These are phyloP conservation scores for Willowsia nigromaculata DNA, from an alignment of 2,888 invertebrate genomes.

Conservation along the genomic window DNA sequence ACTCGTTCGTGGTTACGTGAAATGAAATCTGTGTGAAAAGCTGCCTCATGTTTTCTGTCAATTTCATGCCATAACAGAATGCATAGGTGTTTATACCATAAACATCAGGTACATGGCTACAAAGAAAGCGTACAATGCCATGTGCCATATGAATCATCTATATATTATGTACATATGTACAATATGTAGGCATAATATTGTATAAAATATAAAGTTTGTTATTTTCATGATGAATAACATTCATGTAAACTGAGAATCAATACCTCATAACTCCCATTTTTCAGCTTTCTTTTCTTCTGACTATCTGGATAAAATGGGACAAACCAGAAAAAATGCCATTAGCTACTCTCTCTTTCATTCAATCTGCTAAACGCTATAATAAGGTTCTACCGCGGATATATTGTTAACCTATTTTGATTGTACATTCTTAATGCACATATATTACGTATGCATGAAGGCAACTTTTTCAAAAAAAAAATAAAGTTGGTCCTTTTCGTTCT, in stretches of 20 bases:
- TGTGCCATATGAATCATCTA: no score
- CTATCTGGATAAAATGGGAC: background rate
- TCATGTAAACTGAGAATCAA: slow-evolving; percentile 38
- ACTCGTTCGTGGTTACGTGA: background rate
- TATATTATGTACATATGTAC: no score
- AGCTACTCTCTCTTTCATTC: background rate
- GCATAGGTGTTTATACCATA: background rate
- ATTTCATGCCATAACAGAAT: background rate
- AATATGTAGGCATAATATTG: no score
- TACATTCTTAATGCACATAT: background rate
- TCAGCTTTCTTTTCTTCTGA: background rate
- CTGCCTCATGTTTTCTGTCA: background rate
- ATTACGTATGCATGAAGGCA: slow-evolving; percentile 1
- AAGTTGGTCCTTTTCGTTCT: background rate
- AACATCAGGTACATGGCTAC: background rate
- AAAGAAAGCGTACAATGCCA: no score
- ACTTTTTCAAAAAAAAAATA: slow-evolving; percentile 13
- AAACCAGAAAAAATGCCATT: background rate
- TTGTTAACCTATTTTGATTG: background rate
- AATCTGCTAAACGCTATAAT: background rate
- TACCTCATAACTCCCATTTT: slow-evolving; percentile 25
- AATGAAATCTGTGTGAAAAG: background rate
- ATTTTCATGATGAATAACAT: slow-evolving; percentile 13
- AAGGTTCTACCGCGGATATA: background rate
- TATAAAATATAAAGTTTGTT: background rate